Base-by-base conservation (phyloP, 2,113 vertebrate species). In the Potamarius usumacintae region DNA sequence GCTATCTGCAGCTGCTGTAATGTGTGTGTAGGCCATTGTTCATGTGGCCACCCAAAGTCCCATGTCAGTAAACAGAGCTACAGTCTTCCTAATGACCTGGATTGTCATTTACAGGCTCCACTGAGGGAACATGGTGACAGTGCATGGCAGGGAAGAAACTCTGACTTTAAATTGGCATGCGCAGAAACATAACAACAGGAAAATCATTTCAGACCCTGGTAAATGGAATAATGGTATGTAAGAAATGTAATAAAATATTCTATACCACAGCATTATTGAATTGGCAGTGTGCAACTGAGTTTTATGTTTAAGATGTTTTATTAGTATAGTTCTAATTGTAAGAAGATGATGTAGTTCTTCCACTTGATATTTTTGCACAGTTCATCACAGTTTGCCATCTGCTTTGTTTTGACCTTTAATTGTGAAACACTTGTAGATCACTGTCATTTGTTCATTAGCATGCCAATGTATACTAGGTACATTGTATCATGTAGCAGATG, bases 1-100 rank as follows among this genome's bases (percentile, higher is more conserved):
- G 86, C 55, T 72, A 62, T 72, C 30, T 74, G 79, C 30, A 48
- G 67, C 18, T 55, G 7, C 74, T 86, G 63, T 86, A 90, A 90
- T 85, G 83, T 83, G 53, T 25, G 57, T 81, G 63, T 79, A 10
- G 50, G 50, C 81, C 63, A 18, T 17, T 52, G 82, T 84, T 89
- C 60, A 83, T 83, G 55, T 22, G 22, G 65, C 88, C 2, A 9
- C 65, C 86, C 14, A 55, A 82, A 87, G 81, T 87, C 86, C 78
- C 77, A 80, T 90, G 89, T 71, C 84, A 84, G 84, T 71, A 86
- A 88, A 88, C 83, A 81, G 60, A 60, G 81, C 55, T 76, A 42
- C 30, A 22, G 74, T 55, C 80, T 81, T 69, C 48, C 65, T 90
- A 88, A 88, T 85, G 85, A 84, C 81, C 87, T 42, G 83, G 5